Conservation (phyloP, 1,140 invertebrate species). For the Sycophila sp. region DNA sequence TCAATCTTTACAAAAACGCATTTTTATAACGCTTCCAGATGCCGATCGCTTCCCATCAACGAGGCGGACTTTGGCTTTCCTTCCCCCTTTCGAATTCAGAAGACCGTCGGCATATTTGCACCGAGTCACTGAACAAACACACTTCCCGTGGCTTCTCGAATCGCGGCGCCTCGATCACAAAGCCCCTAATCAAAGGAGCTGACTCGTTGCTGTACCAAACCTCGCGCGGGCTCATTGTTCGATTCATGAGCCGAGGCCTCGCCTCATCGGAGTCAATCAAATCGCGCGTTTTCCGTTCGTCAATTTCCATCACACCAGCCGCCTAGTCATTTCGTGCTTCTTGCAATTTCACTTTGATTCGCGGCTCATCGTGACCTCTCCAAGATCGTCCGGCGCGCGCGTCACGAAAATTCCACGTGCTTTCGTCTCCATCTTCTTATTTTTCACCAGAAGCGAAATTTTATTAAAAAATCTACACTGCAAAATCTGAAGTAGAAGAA, state of each 20-base stretch:
- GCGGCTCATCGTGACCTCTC: not conserved
- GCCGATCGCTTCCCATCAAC: no score
- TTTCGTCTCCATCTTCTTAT: constrained; percentile 3
- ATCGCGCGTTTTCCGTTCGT: constrained; percentile 2
- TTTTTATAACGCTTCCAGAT: no score
- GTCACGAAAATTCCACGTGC: not conserved
- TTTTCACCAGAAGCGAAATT: not conserved
- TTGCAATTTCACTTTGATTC: constrained; percentile 9
- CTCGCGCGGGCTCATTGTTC: not conserved
- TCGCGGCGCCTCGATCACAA: not conserved
- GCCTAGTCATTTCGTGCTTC: not conserved
- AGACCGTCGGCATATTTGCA: no score
- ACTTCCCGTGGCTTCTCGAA: not conserved
- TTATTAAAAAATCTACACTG: not conserved
- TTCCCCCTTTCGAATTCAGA: no score
- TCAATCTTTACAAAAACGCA: no score
- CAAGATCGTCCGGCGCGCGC: not conserved
- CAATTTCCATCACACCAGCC: not conserved
- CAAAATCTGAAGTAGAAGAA: not conserved
- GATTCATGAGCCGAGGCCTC: not conserved
- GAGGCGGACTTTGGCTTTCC: no score
- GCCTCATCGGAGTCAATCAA: not conserved
- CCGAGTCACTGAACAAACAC: not conserved
- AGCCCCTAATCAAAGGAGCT: not conserved
- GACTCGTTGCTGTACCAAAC: not conserved